These are phyloP conservation scores for Noturus placidus DNA, from an alignment of 2,113 vertebrate genomes.

Conservation along the genomic window DNA sequence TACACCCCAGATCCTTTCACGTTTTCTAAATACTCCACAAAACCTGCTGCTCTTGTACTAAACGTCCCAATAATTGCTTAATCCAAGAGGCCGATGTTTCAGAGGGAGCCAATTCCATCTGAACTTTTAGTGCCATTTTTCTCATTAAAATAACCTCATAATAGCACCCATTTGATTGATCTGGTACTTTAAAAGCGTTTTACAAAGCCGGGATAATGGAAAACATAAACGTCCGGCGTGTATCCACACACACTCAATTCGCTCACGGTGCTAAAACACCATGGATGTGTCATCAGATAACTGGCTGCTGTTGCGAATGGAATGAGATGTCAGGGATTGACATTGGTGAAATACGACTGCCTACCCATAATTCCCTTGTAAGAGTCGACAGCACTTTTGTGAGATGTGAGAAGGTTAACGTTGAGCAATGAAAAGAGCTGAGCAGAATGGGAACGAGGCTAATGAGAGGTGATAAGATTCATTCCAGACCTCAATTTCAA, in stretches of 20 bases:
- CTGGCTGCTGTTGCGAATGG: conserved; percentile 52
- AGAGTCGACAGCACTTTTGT: conserved; percentile 55
- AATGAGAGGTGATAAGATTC: conserved; percentile 75
- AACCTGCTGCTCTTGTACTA: conserved; percentile 14
- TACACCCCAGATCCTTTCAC: neutral
- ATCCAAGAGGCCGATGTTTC: conserved; percentile 29
- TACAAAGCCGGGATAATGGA: conserved; percentile 47
- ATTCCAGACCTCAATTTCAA: conserved; percentile 71
- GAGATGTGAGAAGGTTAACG: conserved; percentile 69
- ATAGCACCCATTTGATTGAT: conserved; percentile 39
- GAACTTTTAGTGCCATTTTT: conserved; percentile 42
- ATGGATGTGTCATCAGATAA: conserved; percentile 49
- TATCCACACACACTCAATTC: conserved; percentile 50
- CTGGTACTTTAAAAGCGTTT: conserved; percentile 35
- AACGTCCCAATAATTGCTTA: conserved; percentile 14
- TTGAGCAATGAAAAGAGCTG: conserved; percentile 62
- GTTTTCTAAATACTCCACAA: conserved; percentile 10
- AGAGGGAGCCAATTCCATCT: conserved; percentile 41
- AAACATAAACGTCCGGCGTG: conserved; percentile 48
- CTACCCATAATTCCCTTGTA: conserved; percentile 57
- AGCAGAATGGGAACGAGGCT: conserved; percentile 66
- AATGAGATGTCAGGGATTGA: conserved; percentile 65
- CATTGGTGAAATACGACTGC: conserved; percentile 58
- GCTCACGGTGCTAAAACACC: conserved; percentile 42
- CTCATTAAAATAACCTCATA: conserved; percentile 50